Evolutionary conservation across 2,888 invertebrate species (phyloP).

Genomic region (Choreutis nemorana): DNA sequence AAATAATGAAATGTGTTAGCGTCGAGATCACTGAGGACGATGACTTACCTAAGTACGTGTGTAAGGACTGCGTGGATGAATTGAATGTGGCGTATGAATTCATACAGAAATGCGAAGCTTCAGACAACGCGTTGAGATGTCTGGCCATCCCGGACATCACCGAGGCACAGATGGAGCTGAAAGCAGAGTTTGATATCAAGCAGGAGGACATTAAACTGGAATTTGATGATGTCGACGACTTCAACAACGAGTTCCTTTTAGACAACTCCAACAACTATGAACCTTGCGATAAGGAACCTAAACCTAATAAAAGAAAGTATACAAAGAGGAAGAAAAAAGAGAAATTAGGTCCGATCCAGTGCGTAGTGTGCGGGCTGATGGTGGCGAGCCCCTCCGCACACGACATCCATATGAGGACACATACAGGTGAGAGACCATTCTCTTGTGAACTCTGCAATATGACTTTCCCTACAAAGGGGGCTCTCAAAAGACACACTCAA

Average conservation of each 20-base stretch:
- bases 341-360: conserved; percentile 31
- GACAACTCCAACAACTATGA: conserved; percentile 10
- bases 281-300: conserved; percentile 8
- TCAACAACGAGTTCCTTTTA: conserved; percentile 11
- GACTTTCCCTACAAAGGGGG: conserved; percentile 36
- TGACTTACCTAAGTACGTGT: conserved; percentile 39
- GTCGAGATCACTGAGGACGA: conserved; percentile 36
- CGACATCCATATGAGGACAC: conserved; percentile 42
- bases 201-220: conserved; percentile 17
- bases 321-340: conserved; percentile 19
- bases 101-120: conserved; percentile 37
- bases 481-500: conserved; percentile 36
- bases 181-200: conserved; percentile 20
- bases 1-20: conserved; percentile 39
- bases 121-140: conserved; percentile 35
- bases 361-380: conserved; percentile 37
- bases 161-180: conserved; percentile 12
- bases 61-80: conserved; percentile 33
- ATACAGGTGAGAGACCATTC: conserved; percentile 51
- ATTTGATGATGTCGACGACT: conserved; percentile 10
- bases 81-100: conserved; percentile 35
- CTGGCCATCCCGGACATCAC: conserved; percentile 17
- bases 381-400: conserved; percentile 35
- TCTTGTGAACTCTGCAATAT: conserved; percentile 30
- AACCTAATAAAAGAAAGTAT: conserved; percentile 14